Conservation (phyloP, 92 coral and sea anemone genomes). For the Umimayanthus chanpuru region DNA sequence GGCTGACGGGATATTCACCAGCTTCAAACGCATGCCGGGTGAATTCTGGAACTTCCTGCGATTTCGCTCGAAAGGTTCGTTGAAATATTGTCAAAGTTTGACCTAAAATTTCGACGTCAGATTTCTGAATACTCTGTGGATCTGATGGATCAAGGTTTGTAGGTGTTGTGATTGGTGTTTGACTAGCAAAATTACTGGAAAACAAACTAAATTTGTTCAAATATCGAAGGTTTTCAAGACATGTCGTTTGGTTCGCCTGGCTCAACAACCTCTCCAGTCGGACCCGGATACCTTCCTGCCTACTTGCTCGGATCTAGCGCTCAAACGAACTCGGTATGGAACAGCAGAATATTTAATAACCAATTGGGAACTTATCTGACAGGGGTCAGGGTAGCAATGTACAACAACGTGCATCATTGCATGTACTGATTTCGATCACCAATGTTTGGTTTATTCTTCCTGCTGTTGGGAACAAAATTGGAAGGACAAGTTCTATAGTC, state of each 20-base stretch:
- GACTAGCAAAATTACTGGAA: background rate
- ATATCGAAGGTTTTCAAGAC: slow-evolving; percentile 31
- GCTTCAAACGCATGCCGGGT: slow-evolving; percentile 27
- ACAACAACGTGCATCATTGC: too few relatives aligned
- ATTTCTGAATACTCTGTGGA: background rate
- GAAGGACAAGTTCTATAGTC: too few relatives aligned
- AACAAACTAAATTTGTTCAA: background rate
- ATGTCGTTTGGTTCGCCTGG: slow-evolving; percentile 59
- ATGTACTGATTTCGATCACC: too few relatives aligned
- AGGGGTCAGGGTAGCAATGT: too few relatives aligned
- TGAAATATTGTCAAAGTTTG: background rate
- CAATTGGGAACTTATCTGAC: too few relatives aligned
- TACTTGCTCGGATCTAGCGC: slow-evolving; percentile 90
- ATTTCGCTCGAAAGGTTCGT: background rate
- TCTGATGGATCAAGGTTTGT: slow-evolving; percentile 39
- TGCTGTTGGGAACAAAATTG: too few relatives aligned
- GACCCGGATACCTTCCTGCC: slow-evolving; percentile 86
- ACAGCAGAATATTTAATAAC: background rate
- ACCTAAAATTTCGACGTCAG: background rate
- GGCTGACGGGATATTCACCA: background rate
- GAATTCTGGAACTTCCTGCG: slow-evolving; percentile 3
- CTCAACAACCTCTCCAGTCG: slow-evolving; percentile 47
- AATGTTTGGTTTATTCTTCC: too few relatives aligned
- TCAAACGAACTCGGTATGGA: slow-evolving; percentile 62
- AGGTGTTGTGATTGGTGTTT: background rate